Evolutionary conservation across 2,888 invertebrate genomes (phyloP).

Genomic region (Aethes cnicana): DNA sequence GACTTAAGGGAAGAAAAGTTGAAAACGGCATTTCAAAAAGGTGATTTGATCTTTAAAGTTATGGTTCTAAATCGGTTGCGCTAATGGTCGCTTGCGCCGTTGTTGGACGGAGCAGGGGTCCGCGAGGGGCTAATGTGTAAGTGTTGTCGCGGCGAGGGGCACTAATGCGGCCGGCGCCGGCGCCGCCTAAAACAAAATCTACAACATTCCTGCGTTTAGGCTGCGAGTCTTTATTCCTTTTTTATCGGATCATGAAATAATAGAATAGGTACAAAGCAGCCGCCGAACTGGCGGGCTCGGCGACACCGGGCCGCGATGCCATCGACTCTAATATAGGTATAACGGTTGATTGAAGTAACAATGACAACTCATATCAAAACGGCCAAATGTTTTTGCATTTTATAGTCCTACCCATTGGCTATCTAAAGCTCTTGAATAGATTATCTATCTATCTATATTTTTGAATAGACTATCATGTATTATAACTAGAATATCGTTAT

Average conservation of each 20-base stretch:
- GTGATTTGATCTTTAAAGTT: neutral
- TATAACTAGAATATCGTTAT: too few species aligned
- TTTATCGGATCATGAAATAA: slow-evolving; percentile 76
- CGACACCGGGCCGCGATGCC: too few species aligned
- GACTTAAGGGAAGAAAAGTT: slow-evolving; percentile 13
- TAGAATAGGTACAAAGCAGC: slow-evolving; percentile 71
- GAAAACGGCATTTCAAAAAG: neutral
- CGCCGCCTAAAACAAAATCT: slow-evolving; percentile 71
- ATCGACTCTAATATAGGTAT: too few species aligned
- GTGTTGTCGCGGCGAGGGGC: slow-evolving; percentile 59
- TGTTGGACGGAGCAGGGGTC: slow-evolving; percentile 47
- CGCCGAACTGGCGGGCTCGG: slow-evolving; percentile 45
- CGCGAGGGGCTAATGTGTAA: slow-evolving; percentile 69
- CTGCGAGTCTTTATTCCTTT: slow-evolving; percentile 68
- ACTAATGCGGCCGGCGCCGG: slow-evolving; percentile 79
- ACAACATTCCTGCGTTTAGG: slow-evolving; percentile 77
- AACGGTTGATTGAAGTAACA: too few species aligned
- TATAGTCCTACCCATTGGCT: too few species aligned
- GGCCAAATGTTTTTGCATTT: too few species aligned
- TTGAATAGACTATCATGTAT: too few species aligned
- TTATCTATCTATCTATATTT: too few species aligned
- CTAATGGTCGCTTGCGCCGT: neutral
- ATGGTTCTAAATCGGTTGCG: neutral
- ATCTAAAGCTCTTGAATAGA: too few species aligned
- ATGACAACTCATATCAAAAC: too few species aligned